These are phyloP conservation scores for Anguilla pacifica DNA, from an alignment of 2,797 vertebrate species.

Conservation along the genomic window DNA sequence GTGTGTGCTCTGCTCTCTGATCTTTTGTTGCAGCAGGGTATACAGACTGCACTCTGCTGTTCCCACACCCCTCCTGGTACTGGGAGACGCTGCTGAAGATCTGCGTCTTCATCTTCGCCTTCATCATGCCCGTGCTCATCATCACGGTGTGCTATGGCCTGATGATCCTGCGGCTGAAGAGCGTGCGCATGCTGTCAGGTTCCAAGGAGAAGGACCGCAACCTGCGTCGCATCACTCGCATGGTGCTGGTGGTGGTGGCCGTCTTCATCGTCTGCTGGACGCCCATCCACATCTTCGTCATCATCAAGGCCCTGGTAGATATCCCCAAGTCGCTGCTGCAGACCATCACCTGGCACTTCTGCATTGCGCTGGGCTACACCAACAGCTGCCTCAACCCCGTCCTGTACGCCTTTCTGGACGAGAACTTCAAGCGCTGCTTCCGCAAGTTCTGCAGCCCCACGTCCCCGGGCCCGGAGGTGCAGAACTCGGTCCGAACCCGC, in stretches of 20 bases:
- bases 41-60: constrained; percentile 88
- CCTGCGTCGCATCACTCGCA: constrained; percentile 92
- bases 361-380: constrained; percentile 95
- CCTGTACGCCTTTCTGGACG: constrained; percentile 96
- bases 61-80: constrained; percentile 95
- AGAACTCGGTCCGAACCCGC: constrained; percentile 87
- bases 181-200: constrained; percentile 94
- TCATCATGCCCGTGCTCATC: constrained; percentile 97
- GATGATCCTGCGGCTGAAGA: constrained; percentile 97
- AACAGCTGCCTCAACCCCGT: constrained; percentile 97
- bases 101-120: constrained; percentile 98
- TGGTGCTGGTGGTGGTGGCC: constrained; percentile 96
- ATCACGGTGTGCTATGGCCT: constrained; percentile 96
- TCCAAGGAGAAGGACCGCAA: constrained; percentile 98
- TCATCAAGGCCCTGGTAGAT: constrained; percentile 90
- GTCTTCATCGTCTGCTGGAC: constrained; percentile 99
- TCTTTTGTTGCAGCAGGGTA: constrained; percentile 64
- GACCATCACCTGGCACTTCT: constrained; percentile 98
- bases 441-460: constrained; percentile 95
- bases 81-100: constrained; percentile 99
- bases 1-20: constrained; percentile 21
- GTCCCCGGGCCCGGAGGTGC: constrained; percentile 85
- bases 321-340: constrained; percentile 91
- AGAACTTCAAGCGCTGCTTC: constrained; percentile 99
- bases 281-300: constrained; percentile 97